Evolutionary conservation across 2,797 vertebrate genomes (phyloP), one percentile per base, ranked within the genome.

Genomic region (Tragelaphus oryx): DNA sequence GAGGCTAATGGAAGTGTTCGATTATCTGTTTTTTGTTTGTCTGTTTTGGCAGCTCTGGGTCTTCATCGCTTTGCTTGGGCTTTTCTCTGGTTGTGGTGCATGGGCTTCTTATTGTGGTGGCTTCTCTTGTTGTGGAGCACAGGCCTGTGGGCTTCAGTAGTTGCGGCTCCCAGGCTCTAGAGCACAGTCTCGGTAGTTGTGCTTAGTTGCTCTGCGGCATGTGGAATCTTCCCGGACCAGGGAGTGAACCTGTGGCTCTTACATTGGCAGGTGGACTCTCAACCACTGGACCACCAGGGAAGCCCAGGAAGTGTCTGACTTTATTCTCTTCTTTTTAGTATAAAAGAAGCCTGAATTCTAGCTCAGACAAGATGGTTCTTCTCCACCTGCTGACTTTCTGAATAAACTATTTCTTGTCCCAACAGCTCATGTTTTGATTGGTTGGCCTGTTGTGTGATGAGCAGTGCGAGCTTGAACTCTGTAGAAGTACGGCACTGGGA

Each of bases 391-490:
- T 22, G 48, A 46, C 20, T 52, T 78, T 78, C 46, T n/a, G 30
- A 33, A 22, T 22, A n/a, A 78, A 78, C 30, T n/a, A 52, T 52
- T 52, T 76, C 28, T 76, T 20, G 16, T 28, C 74, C 8, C 46
- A 20, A 9, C 44, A 30, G 5, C 17, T 78, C 30, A 50, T 22
- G 48, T 78, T 50, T 52, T 4, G 17, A 13, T n/a, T 50, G 75
- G 48, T 50, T 13, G 75, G 30, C 30, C 28, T 20, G 17, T 50
- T 6, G 5, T 50, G 10, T 0, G 0, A 30, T 6, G 16, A 50
- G 75, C 28, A 30, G 5, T n/a, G 28, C 3, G 0, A 22, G 30
- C 75, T 20, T 50, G 30, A 48, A 52, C 46, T 20, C 8, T 5
- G 9, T 33, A 52, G 30, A 18, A 20, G 18, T 52, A 22, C 0